Evolutionary conservation across 1,140 invertebrate genomes (phyloP).

Genomic region (Aphaenogaster rudis): DNA sequence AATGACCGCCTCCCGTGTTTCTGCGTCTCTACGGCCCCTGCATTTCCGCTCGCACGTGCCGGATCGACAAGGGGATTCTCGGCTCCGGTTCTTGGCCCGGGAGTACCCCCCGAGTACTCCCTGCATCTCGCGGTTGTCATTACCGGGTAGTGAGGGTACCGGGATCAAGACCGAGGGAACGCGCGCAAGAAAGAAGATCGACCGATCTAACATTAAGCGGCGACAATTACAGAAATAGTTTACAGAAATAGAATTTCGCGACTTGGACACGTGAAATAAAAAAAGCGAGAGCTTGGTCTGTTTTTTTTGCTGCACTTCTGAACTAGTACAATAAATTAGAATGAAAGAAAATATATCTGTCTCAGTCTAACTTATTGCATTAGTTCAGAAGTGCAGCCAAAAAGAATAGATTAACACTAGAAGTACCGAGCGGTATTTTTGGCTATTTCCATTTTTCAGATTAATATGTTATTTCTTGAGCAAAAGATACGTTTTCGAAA

Average conservation of each 20-base stretch:
- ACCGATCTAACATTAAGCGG: background rate
- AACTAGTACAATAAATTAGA: too few species aligned
- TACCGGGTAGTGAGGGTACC: background rate
- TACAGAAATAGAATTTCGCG: background rate
- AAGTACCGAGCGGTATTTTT: too few species aligned
- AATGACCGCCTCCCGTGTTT: slow-evolving; percentile 84
- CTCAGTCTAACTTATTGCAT: too few species aligned
- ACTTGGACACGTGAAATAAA: background rate
- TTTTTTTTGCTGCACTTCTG: too few species aligned
- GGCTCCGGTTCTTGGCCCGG: slow-evolving; percentile 29
- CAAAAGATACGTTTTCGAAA: too few species aligned
- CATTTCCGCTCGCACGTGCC: slow-evolving; percentile 84
- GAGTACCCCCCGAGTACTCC: background rate
- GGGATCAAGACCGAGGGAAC: background rate
- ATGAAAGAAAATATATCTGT: too few species aligned
- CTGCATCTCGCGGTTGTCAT: slow-evolving; percentile 46
- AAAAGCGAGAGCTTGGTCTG: background rate
- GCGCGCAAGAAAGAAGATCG: slow-evolving; percentile 2
- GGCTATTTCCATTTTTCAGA: too few species aligned
- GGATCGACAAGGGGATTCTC: slow-evolving; percentile 51
- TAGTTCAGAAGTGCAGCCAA: too few species aligned
- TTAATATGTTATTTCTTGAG: too few species aligned
- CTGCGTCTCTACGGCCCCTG: slow-evolving; percentile 73
- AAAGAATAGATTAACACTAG: too few species aligned
- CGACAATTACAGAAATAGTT: background rate